These are phyloP conservation scores for Drosophila littoralis DNA, from an alignment of 1,140 invertebrate genomes.

Conservation along the genomic window DNA sequence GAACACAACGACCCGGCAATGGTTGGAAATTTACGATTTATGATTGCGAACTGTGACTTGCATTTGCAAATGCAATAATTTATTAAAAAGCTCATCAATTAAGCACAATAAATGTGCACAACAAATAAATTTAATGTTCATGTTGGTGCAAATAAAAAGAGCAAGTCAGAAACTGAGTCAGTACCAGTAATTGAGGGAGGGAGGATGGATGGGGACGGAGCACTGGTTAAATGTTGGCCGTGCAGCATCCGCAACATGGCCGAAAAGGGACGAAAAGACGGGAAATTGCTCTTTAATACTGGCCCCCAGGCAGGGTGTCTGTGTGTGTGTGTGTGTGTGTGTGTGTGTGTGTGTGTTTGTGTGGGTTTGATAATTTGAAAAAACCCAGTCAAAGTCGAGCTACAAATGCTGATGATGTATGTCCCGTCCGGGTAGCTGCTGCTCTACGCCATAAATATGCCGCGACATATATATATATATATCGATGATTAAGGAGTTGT, in stretches of 20 bases:
- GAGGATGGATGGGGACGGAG: background rate
- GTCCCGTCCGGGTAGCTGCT: slow-evolving; percentile 16
- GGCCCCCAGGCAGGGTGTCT: background rate
- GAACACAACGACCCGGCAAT: slow-evolving; percentile 25
- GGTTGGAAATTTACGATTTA: slow-evolving; percentile 60
- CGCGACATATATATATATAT: slow-evolving; percentile 54
- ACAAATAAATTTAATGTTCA: slow-evolving; percentile 28
- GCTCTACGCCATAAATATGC: slow-evolving; percentile 40
- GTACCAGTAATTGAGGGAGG: background rate
- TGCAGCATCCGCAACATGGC: slow-evolving; percentile 52
- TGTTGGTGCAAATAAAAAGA: slow-evolving; percentile 20
- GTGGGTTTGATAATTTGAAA: slow-evolving; percentile 32
- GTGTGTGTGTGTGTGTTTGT: slow-evolving; percentile 2
- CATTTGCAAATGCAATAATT: slow-evolving; percentile 65
- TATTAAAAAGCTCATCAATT: slow-evolving; percentile 72
- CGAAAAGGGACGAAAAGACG: slow-evolving; percentile 12
- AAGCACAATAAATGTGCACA: slow-evolving; percentile 43
- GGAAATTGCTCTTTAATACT: slow-evolving; percentile 60
- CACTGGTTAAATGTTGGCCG: slow-evolving; percentile 11
- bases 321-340: background rate
- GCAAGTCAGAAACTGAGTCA: slow-evolving; percentile 15
- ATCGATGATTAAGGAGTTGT: slow-evolving; percentile 74
- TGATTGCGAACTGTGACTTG: slow-evolving; percentile 56
- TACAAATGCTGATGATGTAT: slow-evolving; percentile 12
- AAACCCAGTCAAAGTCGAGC: slow-evolving; percentile 29